Conservation (phyloP, 2,888 invertebrate species). For the Aleiodes leptofemur region DNA sequence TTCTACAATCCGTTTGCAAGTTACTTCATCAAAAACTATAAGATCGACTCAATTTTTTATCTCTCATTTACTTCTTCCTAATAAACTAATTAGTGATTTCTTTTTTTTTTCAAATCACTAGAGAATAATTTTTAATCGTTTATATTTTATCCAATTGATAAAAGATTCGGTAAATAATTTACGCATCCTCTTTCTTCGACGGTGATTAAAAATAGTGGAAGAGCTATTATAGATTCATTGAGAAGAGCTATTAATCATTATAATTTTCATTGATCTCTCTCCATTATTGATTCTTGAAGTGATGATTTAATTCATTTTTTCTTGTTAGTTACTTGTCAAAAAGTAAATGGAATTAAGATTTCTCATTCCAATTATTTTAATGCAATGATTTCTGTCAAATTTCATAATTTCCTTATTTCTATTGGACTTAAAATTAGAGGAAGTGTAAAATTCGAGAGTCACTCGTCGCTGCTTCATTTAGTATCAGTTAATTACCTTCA, state of each 20-base stretch:
- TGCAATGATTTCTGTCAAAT: not conserved
- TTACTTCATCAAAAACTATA: conserved; percentile 13
- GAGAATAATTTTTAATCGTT: not conserved
- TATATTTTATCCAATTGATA: conserved; percentile 20
- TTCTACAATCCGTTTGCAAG: conserved; percentile 23
- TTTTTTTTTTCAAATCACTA: not conserved
- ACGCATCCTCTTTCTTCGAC: conserved; percentile 20
- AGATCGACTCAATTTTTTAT: not conserved
- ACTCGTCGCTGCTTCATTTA: conserved; percentile 44
- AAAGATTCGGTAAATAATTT: conserved; percentile 30
- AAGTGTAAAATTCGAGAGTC: conserved; percentile 65
- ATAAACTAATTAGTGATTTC: not conserved
- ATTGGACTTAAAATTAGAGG: conserved; percentile 59
- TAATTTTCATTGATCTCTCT: not conserved
- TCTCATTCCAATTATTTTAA: not conserved
- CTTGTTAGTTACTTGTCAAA: not conserved
- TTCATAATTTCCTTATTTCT: not conserved
- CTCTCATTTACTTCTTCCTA: not conserved
- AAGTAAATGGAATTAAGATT: not conserved
- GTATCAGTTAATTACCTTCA: conserved; percentile 37
- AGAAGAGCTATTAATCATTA: not conserved
- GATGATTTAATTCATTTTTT: conserved; percentile 8
- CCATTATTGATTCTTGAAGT: conserved; percentile 5
- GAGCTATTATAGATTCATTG: conserved; percentile 23
- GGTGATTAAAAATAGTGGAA: conserved; percentile 31